A percentile compares a stretch with the other conserved stretches of the same genome.
Conservation (phyloP, 2,113 vertebrate species). For the Dicerorhinus sumatrensis region DNA sequence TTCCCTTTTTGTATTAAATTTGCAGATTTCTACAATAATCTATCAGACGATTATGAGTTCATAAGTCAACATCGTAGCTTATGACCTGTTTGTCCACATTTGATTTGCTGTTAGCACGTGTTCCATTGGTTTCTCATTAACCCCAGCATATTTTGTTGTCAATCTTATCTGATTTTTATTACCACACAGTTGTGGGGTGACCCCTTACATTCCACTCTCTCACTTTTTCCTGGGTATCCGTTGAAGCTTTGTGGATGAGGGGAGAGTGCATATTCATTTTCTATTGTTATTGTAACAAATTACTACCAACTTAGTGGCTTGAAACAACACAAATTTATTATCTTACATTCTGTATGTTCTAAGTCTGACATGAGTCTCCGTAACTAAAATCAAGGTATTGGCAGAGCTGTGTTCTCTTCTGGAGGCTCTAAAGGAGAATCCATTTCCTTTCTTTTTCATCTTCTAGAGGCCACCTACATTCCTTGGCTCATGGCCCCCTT, state of each 20-base stretch:
- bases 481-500: background rate
- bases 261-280: background rate
- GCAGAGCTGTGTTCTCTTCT: background rate
- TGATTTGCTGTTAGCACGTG: background rate
- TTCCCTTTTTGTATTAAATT: slow-evolving; percentile 51
- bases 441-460: background rate
- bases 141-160: background rate
- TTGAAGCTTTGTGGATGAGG: background rate
- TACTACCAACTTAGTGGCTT: background rate
- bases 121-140: slow-evolving; percentile 35
- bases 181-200: background rate
- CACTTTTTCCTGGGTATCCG: background rate
- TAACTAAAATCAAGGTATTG: background rate
- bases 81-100: background rate
- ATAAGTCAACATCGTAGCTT: background rate
- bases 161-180: slow-evolving; percentile 40
- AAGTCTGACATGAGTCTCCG: background rate
- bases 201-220: background rate
- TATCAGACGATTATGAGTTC: background rate
- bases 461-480: background rate
- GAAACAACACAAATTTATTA: background rate
- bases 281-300: background rate
- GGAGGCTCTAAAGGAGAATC: background rate
- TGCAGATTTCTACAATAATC: background rate
- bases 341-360: background rate